A percentile compares a stretch with the other conserved stretches of the same genome.
Conservation (phyloP, 2,113 vertebrate genomes). For the Xenopus laevis region DNA sequence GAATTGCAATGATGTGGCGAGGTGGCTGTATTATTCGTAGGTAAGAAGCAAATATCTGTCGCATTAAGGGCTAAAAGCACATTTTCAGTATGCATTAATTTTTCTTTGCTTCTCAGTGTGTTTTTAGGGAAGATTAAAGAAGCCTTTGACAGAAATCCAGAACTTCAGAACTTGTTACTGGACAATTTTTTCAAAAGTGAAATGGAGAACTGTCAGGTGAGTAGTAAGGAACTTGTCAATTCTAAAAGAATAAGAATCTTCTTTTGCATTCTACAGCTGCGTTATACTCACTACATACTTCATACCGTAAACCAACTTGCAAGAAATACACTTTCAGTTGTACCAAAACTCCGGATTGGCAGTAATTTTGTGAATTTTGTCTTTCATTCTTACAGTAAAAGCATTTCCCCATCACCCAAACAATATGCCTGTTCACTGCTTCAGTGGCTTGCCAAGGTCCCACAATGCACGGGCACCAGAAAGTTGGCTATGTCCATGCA, state of each 20-base stretch:
- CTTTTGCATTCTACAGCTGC: no score
- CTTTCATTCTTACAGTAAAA: no score
- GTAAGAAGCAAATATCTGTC: constrained; percentile 52
- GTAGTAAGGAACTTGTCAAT: constrained; percentile 13
- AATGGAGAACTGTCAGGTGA: constrained; percentile 86
- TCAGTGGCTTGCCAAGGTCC: no score
- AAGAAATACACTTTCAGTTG: no score
- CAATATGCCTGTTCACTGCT: no score
- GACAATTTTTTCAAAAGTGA: constrained; percentile 86
- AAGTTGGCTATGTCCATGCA: no score
- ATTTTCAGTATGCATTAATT: constrained; percentile 15
- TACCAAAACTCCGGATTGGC: no score
- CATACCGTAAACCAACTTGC: no score
- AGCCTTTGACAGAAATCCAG: constrained; percentile 81
- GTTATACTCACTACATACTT: no score
- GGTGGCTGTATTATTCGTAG: constrained; percentile 97
- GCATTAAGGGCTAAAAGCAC: not conserved
- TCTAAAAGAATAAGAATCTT: not conserved
- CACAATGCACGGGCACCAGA: no score
- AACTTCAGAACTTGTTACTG: constrained; percentile 85
- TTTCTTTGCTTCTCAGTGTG: constrained; percentile 63
- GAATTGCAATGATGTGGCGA: constrained; percentile 95
- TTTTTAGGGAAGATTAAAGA: constrained; percentile 97
- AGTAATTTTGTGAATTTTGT: no score
- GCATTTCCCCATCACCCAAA: no score